A percentile compares a stretch with the other conserved stretches of the same genome.
Conservation (phyloP, 92 coral and sea anemone species). For the Actinostola sp. region DNA sequence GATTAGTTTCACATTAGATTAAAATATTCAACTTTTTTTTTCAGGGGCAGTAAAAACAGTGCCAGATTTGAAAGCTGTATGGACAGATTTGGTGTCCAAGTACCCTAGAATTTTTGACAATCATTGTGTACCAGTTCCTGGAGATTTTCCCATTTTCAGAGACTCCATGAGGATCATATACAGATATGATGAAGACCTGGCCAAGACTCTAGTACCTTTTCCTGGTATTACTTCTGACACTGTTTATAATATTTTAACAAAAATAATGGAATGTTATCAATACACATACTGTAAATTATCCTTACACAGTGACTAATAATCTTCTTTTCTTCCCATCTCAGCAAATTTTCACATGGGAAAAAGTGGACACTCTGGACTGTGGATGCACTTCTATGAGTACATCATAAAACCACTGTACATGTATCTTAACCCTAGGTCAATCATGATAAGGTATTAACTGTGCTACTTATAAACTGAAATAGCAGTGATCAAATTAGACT, state of each 20-base stretch:
- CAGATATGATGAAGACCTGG: not conserved
- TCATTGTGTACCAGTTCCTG: not conserved
- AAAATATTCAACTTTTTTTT: not conserved
- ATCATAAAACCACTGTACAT: not conserved
- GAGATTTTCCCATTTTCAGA: not conserved
- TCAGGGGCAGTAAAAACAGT: conserved; percentile 3
- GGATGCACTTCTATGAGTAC: not conserved
- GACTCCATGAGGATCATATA: not conserved
- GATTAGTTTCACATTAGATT: too few species aligned
- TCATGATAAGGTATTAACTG: not conserved
- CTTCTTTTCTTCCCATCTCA: too few species aligned
- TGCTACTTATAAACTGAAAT: not conserved
- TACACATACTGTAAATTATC: too few species aligned
- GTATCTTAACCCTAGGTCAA: not conserved
- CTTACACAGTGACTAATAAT: too few species aligned
- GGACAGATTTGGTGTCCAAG: not conserved
- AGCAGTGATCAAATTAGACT: not conserved
- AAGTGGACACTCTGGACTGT: conserved; percentile 4
- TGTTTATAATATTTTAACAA: too few species aligned
- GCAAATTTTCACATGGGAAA: conserved; percentile 9
- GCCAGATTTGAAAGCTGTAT: not conserved
- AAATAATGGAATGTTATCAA: too few species aligned
- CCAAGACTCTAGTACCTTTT: not conserved
- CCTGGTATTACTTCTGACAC: not conserved
- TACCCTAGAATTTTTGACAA: not conserved